A percentile compares a stretch with the other conserved stretches of the same genome.
phyloP scores from a whole-genome alignment of 2,888 invertebrate genomes.

The Molorchus minor region DNA sequence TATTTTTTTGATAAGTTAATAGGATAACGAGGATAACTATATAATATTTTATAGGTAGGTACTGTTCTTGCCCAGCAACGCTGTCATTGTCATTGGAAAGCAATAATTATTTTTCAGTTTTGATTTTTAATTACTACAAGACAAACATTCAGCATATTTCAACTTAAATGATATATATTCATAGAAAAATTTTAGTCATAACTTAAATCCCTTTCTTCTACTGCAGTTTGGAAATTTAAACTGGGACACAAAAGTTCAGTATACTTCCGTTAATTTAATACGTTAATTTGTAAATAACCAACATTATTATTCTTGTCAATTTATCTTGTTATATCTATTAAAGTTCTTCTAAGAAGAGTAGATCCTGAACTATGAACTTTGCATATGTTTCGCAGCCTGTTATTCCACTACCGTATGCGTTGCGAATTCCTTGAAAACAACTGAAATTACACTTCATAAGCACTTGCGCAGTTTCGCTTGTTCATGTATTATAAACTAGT shows the following conservation, averaged over 20 bases:
- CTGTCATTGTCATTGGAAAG: too few relatives aligned
- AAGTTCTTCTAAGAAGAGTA: too few relatives aligned
- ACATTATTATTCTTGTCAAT: neutral
- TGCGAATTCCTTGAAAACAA: conserved; percentile 28
- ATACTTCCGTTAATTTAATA: too few relatives aligned
- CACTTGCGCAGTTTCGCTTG: neutral
- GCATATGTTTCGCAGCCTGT: conserved; percentile 3
- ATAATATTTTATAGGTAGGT: neutral
- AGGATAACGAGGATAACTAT: neutral
- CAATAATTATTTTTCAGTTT: too few relatives aligned
- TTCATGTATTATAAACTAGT: conserved; percentile 4
- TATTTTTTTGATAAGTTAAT: neutral
- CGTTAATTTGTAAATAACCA: neutral
- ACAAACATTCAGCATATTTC: too few relatives aligned
- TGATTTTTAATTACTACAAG: too few relatives aligned
- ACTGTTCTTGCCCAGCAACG: neutral
- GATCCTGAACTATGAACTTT: conserved; percentile 7
- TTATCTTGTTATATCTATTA: too few relatives aligned
- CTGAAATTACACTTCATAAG: conserved; percentile 31
- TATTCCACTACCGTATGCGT: conserved; percentile 31
- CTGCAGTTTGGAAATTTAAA: neutral
- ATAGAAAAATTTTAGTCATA: neutral
- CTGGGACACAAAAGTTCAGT: neutral
- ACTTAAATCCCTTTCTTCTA: neutral
- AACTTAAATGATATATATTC: neutral